Base-by-base conservation (phyloP, 2,888 invertebrate genomes). In the Hypercompe scribonia region DNA sequence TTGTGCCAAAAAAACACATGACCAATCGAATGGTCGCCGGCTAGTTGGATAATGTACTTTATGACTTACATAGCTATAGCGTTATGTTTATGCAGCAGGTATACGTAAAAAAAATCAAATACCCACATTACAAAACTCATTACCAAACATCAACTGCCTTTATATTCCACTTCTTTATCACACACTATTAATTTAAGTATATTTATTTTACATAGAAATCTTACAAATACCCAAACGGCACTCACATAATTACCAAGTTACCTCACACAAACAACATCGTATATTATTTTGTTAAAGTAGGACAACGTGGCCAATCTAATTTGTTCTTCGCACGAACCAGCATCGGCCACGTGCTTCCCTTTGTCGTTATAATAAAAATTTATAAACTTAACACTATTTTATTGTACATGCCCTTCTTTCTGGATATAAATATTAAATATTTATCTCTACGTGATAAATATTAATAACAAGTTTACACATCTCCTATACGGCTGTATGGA, bases 281-380 rank as follows among this genome's bases (percentile, higher is more conserved):
- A 63, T 75, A 77, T 65, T 11, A 68, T 39, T 76, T 76, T 67
- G 73, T 71, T 72, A 31, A 72, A 82, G 74, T 78, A 73, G 61
- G 68, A 68, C 69, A 58, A 70, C 70, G 73, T 71, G 74, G 36
- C 50, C 68, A 73, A 78, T 81, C 77, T 81, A 83, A 83, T 81
- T 81, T 68, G 61, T 71, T 73, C 64, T 69, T 74, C 75, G 81
- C 81, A 73, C 80, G 72, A 69, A 75, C 74, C 63, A 34, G 24
- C 68, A 31, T 71, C 70, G 68, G 15, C 39, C 65, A 75, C 78
- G 74, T 81, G 78, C 74, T 46, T 46, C 34, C n/a, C 28, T n/a
- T 50, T 8, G 28, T 65, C 13, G 10, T 63, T 13, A 10, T 54
- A 46, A 54, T 28, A 71, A 65, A 65, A 54, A 71, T 36, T 58